A percentile compares a stretch with the other conserved stretches of the same genome.
phyloP scores from a whole-genome alignment of 2,888 invertebrate genomes.

The Eucera pruinosa region DNA sequence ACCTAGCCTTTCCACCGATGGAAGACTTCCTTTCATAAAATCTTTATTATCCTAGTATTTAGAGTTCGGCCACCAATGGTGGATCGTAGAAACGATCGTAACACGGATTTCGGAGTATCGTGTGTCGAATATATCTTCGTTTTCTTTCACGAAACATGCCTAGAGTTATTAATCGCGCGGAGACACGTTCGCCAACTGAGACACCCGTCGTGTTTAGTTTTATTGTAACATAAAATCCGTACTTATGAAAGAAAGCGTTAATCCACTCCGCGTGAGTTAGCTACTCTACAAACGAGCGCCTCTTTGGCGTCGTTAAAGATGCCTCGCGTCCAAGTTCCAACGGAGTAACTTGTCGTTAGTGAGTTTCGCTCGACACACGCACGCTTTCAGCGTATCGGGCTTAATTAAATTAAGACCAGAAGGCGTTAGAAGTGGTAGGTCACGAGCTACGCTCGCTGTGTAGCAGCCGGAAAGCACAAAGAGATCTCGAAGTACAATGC shows the following conservation, averaged over 20 bases:
- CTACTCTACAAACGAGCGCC: constrained; percentile 11
- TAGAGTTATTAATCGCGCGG: constrained; percentile 44
- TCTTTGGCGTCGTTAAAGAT: background rate
- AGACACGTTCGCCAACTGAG: constrained; percentile 5
- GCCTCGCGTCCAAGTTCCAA: background rate
- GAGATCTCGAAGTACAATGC: constrained; percentile 62
- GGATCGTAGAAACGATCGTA: constrained; percentile 55
- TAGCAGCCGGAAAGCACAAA: constrained; percentile 46
- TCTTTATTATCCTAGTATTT: constrained; percentile 75
- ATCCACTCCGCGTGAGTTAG: constrained; percentile 10
- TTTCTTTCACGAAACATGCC: constrained; percentile 26
- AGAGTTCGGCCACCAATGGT: constrained; percentile 64
- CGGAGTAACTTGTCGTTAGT: constrained; percentile 10
- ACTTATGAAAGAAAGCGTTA: constrained; percentile 9
- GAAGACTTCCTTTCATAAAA: constrained; percentile 74
- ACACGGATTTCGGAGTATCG: constrained; percentile 50
- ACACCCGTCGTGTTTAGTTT: constrained; percentile 39
- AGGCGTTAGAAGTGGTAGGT: constrained; percentile 41
- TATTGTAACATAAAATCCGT: constrained; percentile 39
- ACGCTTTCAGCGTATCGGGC: constrained; percentile 28
- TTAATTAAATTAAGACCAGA: constrained; percentile 66
- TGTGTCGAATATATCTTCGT: constrained; percentile 22
- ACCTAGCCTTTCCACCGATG: constrained; percentile 28
- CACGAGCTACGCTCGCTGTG: constrained; percentile 32
- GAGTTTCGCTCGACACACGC: constrained; percentile 27